phyloP scores from a whole-genome alignment of 2,797 vertebrate species.

The Erpetoichthys calabaricus region DNA sequence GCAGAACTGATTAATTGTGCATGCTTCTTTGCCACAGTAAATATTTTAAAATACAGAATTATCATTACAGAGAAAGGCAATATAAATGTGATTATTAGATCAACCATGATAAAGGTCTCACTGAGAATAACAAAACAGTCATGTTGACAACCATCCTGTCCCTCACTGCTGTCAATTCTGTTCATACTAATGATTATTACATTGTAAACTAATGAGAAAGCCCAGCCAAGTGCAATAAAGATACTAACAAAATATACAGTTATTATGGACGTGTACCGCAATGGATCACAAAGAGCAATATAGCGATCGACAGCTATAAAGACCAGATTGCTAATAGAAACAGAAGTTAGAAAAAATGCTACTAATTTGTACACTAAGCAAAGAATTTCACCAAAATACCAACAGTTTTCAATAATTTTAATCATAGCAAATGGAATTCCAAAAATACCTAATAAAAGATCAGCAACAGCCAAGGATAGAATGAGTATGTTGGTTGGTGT shows the following conservation, averaged over 20 bases:
- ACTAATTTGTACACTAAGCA: no score
- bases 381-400: no score
- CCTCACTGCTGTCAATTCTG: no score
- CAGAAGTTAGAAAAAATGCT: no score
- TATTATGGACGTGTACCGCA: not conserved
- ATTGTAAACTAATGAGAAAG: not conserved
- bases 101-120: not conserved
- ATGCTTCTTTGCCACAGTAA: slow-evolving; percentile 1
- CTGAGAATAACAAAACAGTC: not conserved
- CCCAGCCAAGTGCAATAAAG: not conserved
- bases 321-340: not conserved
- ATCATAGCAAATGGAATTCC: no score
- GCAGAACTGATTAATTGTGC: not conserved
- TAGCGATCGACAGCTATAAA: not conserved
- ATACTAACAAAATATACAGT: not conserved
- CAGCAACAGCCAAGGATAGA: no score
- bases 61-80: slow-evolving; percentile 1
- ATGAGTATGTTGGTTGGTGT: no score
- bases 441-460: no score
- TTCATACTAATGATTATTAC: no score
- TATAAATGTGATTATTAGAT: not conserved
- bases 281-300: not conserved
- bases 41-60: not conserved
- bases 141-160: not conserved
- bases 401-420: no score